Base-by-base conservation (phyloP, 2,113 vertebrate species). In the Bubo scandiacus region DNA sequence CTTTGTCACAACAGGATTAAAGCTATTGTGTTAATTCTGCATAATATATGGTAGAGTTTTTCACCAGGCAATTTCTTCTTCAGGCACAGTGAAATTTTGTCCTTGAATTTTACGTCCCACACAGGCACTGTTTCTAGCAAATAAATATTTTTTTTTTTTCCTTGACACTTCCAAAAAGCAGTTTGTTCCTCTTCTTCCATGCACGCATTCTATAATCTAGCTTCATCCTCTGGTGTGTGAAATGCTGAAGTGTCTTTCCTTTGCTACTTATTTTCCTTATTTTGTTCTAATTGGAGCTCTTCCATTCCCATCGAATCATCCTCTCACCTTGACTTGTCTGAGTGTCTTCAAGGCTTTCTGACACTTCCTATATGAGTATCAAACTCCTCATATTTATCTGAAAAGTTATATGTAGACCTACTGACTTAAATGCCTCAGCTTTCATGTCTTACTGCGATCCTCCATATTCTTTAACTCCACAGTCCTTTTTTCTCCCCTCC, bases 61-160 rank as follows among this genome's bases (percentile, higher is more conserved):
- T 95, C 58, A 81, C 59, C 86, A 94, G n/a, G 86, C 75, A 88
- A 77, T 70, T 93, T 90, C 80, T 72, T 95, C 20, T 78, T 47
- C 34, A 65, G n/a, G 62, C 21, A 51, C 47, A 66, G 34, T 32
- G 42, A 68, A 87, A 85, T 79, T 75, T 68, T 68, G 45, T 54
- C 57, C 70, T 89, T 72, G 78, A 70, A 62, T 75, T 55, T 63
- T 71, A 74, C 22, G 19, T 91, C 49, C 72, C 72, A 91, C 47
- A 67, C 15, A 49, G 16, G 9, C 51, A 57, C 11, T 25, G 23
- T 51, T 91, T 74, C 61, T 45, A 81, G 47, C 62, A 80, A 90
- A 86, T 36, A 86, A 93, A 88, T 32, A 57, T 82, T 81, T 91
- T 10, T 49, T 61, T 61, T 55, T 85, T 86, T 65, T 34, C 49